Percentiles rank a stretch among this genome's conserved stretches.
Conservation (phyloP, 1,140 invertebrate species). For the Drosophila ironensis region DNA sequence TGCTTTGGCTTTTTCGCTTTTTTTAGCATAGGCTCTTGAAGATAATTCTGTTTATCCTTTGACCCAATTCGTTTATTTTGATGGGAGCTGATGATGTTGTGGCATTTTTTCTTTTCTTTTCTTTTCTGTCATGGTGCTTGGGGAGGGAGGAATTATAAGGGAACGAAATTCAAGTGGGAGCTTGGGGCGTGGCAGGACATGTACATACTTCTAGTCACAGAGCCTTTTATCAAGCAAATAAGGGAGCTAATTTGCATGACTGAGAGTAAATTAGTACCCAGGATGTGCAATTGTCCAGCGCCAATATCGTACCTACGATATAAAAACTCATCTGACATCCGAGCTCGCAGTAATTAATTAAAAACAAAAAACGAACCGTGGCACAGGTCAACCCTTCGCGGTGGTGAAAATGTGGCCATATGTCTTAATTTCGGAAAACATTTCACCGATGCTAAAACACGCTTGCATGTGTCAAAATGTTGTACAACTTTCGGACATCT, state of each 20-base stretch:
- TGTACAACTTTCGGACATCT: constrained; percentile 39
- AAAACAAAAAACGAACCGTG: neutral
- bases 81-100: constrained; percentile 32
- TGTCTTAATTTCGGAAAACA: constrained; percentile 57
- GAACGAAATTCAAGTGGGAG: too few species aligned
- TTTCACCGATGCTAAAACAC: constrained; percentile 15
- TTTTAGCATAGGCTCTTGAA: constrained; percentile 59
- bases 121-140: too few species aligned
- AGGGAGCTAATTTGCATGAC: too few species aligned
- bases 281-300: too few species aligned
- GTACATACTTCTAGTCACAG: too few species aligned
- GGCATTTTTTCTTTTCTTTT: neutral
- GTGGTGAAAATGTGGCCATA: constrained; percentile 33
- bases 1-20: constrained; percentile 1
- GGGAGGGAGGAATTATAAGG: constrained; percentile 14
- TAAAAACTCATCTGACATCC: neutral
- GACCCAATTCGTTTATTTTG: constrained; percentile 78
- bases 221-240: too few species aligned
- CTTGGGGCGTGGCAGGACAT: neutral
- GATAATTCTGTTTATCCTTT: constrained; percentile 78
- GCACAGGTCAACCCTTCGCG: constrained; percentile 26
- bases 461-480: constrained; percentile 54
- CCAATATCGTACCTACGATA: too few species aligned
- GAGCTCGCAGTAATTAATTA: neutral
- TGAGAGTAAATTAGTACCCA: too few species aligned